Conservation (phyloP, 1,140 invertebrate species). For the Drosophila burlai region DNA sequence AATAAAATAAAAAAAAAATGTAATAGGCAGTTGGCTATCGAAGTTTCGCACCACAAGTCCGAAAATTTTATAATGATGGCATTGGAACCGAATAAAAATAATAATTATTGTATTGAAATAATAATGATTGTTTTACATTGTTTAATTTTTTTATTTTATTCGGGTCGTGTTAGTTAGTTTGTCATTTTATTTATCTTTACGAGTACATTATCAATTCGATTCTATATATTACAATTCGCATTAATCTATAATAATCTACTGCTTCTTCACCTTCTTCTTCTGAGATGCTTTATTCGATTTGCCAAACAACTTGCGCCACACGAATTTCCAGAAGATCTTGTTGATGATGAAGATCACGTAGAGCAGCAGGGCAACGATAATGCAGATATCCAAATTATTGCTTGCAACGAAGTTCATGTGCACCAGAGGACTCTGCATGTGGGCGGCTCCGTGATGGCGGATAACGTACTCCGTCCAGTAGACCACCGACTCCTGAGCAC, state of each 20-base stretch:
- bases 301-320: constrained; percentile 52
- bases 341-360: constrained; percentile 42
- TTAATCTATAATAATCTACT: constrained; percentile 30
- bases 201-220: constrained; percentile 4
- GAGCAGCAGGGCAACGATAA: constrained; percentile 31
- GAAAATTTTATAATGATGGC: too few relatives aligned
- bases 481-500: constrained; percentile 61
- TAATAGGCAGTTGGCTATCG: too few relatives aligned
- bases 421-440: constrained; percentile 84
- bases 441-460: constrained; percentile 85
- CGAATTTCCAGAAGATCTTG: constrained; percentile 52
- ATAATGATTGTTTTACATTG: background rate
- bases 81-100: too few relatives aligned
- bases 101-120: constrained; percentile 48
- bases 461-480: constrained; percentile 84
- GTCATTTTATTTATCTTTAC: constrained; percentile 7
- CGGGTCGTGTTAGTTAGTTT: background rate
- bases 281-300: constrained; percentile 43
- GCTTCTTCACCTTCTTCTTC: constrained; percentile 65
- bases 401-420: constrained; percentile 66
- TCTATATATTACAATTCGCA: constrained; percentile 9
- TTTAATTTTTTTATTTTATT: background rate
- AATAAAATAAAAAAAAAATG: too few relatives aligned
- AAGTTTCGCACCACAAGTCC: too few relatives aligned
- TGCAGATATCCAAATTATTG: constrained; percentile 64